Evolutionary conservation across 2,113 vertebrate genomes (phyloP).

Genomic region (Hippotragus niger): DNA sequence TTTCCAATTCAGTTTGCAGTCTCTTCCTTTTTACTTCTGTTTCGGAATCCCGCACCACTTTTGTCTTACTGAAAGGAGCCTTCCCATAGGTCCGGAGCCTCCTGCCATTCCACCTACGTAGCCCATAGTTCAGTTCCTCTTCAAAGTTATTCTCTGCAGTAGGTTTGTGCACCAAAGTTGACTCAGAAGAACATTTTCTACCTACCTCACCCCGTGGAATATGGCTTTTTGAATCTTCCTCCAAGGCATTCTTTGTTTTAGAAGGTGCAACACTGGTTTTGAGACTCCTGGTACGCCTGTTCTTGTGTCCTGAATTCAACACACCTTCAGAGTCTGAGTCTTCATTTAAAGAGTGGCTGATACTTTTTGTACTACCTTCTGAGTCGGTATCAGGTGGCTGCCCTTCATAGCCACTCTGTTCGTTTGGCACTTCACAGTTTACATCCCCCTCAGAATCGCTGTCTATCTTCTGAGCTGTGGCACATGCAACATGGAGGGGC

Average conservation of each 20-base stretch:
- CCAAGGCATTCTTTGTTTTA: conserved; percentile 33
- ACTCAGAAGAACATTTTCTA: conserved; percentile 39
- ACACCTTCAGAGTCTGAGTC: conserved; percentile 55
- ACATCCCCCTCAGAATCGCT: conserved; percentile 63
- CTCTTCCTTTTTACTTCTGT: conserved; percentile 58
- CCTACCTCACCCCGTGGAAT: conserved; percentile 24
- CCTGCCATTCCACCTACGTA: conserved; percentile 67
- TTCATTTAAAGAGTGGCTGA: conserved; percentile 39
- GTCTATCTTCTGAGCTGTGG: conserved; percentile 44
- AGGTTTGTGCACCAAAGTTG: conserved; percentile 18
- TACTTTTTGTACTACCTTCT: neutral
- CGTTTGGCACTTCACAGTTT: neutral
- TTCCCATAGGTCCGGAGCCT: conserved; percentile 65
- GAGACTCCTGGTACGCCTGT: conserved; percentile 19
- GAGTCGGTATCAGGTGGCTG: neutral
- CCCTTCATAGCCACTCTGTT: conserved; percentile 42
- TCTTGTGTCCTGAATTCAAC: neutral
- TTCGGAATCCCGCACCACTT: conserved; percentile 70
- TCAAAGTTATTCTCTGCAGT: conserved; percentile 67
- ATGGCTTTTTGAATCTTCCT: conserved; percentile 75
- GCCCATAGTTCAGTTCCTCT: conserved; percentile 76
- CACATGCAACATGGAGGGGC: conserved; percentile 49
- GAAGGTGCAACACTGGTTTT: neutral
- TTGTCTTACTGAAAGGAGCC: conserved; percentile 71
- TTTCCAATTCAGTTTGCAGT: conserved; percentile 16